Base-by-base conservation (phyloP, 1,140 invertebrate species). In the Procambarus virginalis region DNA sequence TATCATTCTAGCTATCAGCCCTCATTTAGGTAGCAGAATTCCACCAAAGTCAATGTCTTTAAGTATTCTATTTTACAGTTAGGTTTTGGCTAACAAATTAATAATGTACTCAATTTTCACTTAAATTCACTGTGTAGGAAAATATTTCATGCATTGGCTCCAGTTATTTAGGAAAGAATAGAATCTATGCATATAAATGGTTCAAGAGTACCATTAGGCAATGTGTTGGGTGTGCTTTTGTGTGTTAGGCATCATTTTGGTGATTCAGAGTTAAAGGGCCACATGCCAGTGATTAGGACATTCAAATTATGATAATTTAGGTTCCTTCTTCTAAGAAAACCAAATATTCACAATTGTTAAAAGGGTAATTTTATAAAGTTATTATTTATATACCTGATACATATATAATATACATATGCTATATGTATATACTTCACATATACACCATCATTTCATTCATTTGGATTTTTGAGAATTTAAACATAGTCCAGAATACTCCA, bases 181-280 rank as follows among this genome's bases (percentile, higher is more conserved):
- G 58, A 86, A 68, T 64, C 84, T 86, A 86, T 86, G 75, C 58
- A 79, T 79, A 79, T 79, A 55, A 60, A 86, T 55, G 45, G 75
- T 60, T 79, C 64, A 9, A 86, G 55, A 79, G 34, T 86, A 86
- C 75, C 14, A 64, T 86, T 68, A 86, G 84, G 84, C 84, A 78
- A 46, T 79, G 84, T 78, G 48, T n/a, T 79, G 84, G 84, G 84
- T 86, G 84, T 79, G 84, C 84, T 86, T 86, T 64, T 64, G 84
- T 86, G 79, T 77, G 79, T 79, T 51, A 86, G 84, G 84, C 84
- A 86, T 86, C 84, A 49, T 86, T 68, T 79, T 78, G 84, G 84
- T 86, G 84, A 86, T 86, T 86, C 73, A 79, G 58, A 79, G 84
- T 86, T 22, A 79, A 79, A 79, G 84, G 58, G 84, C 76, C 58